Evolutionary conservation across 2,888 invertebrate genomes (phyloP).

Genomic region (Aleiodes alternator): DNA sequence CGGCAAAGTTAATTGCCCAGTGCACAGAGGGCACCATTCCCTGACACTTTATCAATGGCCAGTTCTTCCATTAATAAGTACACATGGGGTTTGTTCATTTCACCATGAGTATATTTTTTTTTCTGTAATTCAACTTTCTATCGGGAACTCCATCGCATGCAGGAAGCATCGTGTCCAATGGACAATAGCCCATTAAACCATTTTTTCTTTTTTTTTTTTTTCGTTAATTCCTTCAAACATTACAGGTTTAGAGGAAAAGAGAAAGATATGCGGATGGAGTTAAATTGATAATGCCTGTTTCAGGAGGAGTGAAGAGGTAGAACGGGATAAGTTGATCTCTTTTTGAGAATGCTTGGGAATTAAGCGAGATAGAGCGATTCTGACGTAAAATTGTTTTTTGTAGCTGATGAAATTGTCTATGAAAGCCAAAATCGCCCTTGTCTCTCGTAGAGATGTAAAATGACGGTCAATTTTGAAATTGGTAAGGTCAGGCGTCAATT

Average conservation of each 20-base stretch:
- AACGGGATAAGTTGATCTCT: too few relatives aligned
- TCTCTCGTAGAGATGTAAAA: too few relatives aligned
- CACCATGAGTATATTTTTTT: neutral
- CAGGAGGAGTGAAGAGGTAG: too few relatives aligned
- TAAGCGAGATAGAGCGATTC: too few relatives aligned
- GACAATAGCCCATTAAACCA: constrained; percentile 1
- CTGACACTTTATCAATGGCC: constrained; percentile 44
- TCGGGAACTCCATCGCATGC: constrained; percentile 6
- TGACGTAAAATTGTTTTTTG: too few relatives aligned
- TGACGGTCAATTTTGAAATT: too few relatives aligned
- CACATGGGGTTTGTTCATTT: neutral
- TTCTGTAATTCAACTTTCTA: constrained; percentile 24
- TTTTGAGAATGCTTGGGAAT: too few relatives aligned
- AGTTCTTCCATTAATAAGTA: constrained; percentile 36
- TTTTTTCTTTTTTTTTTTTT: neutral
- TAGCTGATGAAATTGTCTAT: too few relatives aligned
- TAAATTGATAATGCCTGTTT: constrained; percentile 3
- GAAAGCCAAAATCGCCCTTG: too few relatives aligned
- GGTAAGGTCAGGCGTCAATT: too few relatives aligned
- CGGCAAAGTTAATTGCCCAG: constrained; percentile 48
- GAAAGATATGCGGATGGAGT: neutral
- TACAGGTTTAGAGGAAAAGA: neutral
- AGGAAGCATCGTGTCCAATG: neutral
- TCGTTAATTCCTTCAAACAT: neutral
- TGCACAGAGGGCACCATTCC: neutral